Percentiles rank a stretch among this genome's conserved stretches.
phyloP scores from a whole-genome alignment of 2,888 invertebrate genomes.

The Pyrochroa serraticornis region DNA sequence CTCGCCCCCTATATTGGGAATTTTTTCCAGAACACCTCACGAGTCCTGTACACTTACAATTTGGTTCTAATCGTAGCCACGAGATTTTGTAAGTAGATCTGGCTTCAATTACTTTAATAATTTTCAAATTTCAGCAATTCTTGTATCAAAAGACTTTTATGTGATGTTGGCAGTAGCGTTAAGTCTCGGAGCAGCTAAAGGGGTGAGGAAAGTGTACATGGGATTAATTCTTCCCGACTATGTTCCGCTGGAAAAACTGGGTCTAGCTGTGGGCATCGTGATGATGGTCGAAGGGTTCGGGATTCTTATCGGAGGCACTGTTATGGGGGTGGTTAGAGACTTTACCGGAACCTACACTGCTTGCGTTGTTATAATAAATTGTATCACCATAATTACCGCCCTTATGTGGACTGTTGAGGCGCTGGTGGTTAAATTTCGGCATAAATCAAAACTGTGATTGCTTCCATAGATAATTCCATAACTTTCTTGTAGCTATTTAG shows the following conservation, averaged over 20 bases:
- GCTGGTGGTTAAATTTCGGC: constrained; percentile 1
- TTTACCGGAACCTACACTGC: constrained; percentile 64
- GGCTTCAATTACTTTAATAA: not conserved
- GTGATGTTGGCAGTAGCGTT: constrained; percentile 57
- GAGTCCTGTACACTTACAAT: constrained; percentile 70
- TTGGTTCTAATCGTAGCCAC: constrained; percentile 65
- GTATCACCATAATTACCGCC: constrained; percentile 65
- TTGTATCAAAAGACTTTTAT: constrained; percentile 26
- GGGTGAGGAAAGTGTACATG: constrained; percentile 72
- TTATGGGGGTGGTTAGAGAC: constrained; percentile 68
- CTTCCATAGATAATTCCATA: too few relatives aligned
- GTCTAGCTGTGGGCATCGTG: constrained; percentile 73
- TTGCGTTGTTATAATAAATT: constrained; percentile 67
- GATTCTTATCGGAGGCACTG: constrained; percentile 65
- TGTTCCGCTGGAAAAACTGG: constrained; percentile 69
- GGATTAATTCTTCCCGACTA: constrained; percentile 71
- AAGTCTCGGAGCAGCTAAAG: constrained; percentile 71
- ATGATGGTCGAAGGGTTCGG: constrained; percentile 72
- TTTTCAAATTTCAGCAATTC: constrained; percentile 27
- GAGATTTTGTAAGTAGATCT: constrained; percentile 65
- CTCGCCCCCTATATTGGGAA: constrained; percentile 71
- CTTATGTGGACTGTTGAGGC: constrained; percentile 65
- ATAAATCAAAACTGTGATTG: not conserved
- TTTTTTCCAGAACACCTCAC: constrained; percentile 65
- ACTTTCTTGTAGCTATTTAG: too few relatives aligned